phyloP scores from a whole-genome alignment of 2,113 vertebrate genomes.

The Helogale parvula region DNA sequence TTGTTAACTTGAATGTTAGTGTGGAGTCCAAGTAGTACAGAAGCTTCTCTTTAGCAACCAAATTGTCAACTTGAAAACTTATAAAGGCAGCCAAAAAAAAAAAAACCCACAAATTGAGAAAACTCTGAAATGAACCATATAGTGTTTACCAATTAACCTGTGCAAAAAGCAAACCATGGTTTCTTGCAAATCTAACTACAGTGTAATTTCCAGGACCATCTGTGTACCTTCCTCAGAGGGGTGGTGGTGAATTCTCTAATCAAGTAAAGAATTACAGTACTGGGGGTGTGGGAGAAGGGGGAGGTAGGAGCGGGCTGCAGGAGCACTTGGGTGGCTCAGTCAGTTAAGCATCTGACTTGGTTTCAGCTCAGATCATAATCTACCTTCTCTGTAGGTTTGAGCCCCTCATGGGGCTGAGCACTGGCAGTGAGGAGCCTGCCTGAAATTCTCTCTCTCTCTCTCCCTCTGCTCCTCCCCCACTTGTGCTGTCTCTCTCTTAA shows the following conservation, averaged over 20 bases:
- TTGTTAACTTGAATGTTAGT: constrained; percentile 15
- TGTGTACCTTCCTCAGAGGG: not conserved
- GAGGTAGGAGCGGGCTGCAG: no score
- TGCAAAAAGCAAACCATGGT: not conserved
- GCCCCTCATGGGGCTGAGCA: no score
- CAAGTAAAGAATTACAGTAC: not conserved
- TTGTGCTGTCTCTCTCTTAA: no score
- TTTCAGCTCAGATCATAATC: no score
- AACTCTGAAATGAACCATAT: not conserved
- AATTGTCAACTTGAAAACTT: not conserved
- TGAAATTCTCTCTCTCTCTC: no score
- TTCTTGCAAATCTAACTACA: not conserved
- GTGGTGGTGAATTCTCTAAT: not conserved
- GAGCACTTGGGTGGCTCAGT: no score
- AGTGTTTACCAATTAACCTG: not conserved
- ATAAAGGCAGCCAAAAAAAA: not conserved
- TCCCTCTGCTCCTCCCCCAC: no score
- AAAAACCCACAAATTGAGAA: not conserved
- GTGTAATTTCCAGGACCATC: not conserved
- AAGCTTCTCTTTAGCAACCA: not conserved
- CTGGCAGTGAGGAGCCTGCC: no score
- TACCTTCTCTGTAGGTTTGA: no score
- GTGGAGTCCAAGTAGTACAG: not conserved
- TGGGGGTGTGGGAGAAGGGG: no score
- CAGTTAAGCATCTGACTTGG: no score